These are phyloP conservation scores for Helicoverpa assulta DNA, from an alignment of 2,888 invertebrate species.

Conservation along the genomic window DNA sequence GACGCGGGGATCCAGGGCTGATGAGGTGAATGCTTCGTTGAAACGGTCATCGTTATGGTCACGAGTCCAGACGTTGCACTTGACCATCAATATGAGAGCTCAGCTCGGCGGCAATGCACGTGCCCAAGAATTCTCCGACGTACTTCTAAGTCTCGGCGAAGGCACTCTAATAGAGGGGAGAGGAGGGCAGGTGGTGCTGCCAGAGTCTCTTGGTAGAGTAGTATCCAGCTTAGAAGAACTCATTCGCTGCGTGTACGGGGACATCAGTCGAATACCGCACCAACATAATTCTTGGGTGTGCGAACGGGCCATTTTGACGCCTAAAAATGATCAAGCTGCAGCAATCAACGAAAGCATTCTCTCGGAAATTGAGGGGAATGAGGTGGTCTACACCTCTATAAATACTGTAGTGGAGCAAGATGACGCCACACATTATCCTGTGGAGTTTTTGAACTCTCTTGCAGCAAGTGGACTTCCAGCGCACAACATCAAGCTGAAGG, in stretches of 20 bases:
- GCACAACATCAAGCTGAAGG: no score
- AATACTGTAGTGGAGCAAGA: neutral
- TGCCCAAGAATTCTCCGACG: neutral
- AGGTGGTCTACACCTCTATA: no score
- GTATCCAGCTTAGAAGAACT: neutral
- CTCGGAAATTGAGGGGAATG: no score
- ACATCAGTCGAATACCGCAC: neutral
- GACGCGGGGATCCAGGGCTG: neutral
- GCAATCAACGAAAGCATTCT: no score
- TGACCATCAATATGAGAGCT: neutral
- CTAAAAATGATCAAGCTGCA: no score
- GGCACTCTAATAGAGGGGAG: neutral
- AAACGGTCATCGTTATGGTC: neutral
- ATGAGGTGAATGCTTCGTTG: neutral
- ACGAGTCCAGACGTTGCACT: neutral
- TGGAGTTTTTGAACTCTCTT: no score
- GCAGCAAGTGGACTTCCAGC: no score
- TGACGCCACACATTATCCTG: no score
- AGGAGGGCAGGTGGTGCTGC: neutral
- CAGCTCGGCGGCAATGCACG: neutral
- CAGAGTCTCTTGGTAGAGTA: neutral
- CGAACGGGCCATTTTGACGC: no score
- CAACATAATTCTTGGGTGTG: no score
- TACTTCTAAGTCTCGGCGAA: neutral
- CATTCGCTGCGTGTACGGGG: neutral